Evolutionary conservation across 2,797 vertebrate species (phyloP).

Genomic region (Sebastes iracundus): DNA sequence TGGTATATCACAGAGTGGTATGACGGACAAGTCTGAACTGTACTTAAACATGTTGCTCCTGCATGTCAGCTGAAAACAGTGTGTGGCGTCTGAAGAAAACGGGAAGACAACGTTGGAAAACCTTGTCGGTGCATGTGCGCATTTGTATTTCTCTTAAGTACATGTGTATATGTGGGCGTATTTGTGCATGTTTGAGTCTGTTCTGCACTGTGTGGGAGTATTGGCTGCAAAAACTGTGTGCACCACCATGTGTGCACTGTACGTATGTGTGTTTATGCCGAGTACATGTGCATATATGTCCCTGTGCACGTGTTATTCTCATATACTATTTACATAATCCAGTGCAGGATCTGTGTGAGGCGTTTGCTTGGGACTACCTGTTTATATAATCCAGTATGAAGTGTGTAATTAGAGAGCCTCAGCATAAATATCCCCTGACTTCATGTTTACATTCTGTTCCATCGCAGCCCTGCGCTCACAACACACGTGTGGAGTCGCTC

Average conservation of each 20-base stretch:
- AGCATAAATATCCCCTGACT: conserved; percentile 28
- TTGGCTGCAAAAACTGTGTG: not conserved
- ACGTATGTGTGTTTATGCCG: not conserved
- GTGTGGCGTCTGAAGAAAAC: conserved; percentile 14
- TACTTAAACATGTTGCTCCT: conserved; percentile 6
- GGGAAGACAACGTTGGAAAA: conserved; percentile 9
- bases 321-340: conserved; percentile 35
- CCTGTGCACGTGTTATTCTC: not conserved
- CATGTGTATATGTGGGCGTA: not conserved
- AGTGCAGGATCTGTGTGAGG: not conserved
- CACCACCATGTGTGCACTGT: not conserved
- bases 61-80: conserved; percentile 26
- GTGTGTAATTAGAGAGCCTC: conserved; percentile 25
- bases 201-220: conserved; percentile 30
- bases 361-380: conserved; percentile 1
- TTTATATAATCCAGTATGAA: conserved; percentile 42
- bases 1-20: not conserved
- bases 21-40: not conserved
- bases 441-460: conserved; percentile 40
- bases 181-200: conserved; percentile 9
- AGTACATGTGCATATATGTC: not conserved
- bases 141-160: not conserved
- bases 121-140: not conserved
- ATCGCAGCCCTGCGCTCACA: conserved; percentile 3
- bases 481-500: conserved; percentile 9